phyloP scores from a whole-genome alignment of 2,113 vertebrate species.

The Heterocephalus glaber region DNA sequence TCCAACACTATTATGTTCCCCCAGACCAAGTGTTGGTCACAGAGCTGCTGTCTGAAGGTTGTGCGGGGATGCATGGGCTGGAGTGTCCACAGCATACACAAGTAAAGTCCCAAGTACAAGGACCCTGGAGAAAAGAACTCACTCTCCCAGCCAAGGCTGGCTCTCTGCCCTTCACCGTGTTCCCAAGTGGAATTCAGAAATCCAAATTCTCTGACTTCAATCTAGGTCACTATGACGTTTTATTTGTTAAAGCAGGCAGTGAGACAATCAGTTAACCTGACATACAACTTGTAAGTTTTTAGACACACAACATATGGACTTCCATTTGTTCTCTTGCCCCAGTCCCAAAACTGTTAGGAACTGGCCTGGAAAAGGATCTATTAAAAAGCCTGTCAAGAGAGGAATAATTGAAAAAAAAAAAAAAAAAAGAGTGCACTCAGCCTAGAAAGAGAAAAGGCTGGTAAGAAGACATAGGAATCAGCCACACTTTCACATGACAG shows the following conservation, averaged over 20 bases:
- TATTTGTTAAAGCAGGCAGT: not conserved
- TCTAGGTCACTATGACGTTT: not conserved
- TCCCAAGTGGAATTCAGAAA: not conserved
- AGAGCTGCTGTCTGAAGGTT: not conserved
- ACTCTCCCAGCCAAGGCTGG: not conserved
- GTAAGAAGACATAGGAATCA: constrained; percentile 1
- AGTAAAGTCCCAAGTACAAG: not conserved
- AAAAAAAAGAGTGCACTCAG: constrained; percentile 45
- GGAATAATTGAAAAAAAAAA: constrained; percentile 41
- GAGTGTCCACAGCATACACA: not conserved
- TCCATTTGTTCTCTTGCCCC: constrained; percentile 4
- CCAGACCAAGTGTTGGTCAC: not conserved
- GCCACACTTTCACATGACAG: constrained; percentile 42
- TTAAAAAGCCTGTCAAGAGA: not conserved
- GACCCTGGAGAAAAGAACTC: not conserved
- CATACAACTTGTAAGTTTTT: constrained; percentile 28
- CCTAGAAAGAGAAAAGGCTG: constrained; percentile 37
- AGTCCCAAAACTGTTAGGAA: constrained; percentile 33
- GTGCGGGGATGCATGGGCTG: accelerated
- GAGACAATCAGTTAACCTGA: not conserved
- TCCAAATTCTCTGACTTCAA: constrained; percentile 7
- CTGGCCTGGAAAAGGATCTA: not conserved
- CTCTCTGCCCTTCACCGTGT: not conserved
- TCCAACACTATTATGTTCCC: not conserved
- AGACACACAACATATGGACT: not conserved